Base-by-base conservation (phyloP, 2,113 vertebrate genomes). In the Cyphomyrus discorhynchus region DNA sequence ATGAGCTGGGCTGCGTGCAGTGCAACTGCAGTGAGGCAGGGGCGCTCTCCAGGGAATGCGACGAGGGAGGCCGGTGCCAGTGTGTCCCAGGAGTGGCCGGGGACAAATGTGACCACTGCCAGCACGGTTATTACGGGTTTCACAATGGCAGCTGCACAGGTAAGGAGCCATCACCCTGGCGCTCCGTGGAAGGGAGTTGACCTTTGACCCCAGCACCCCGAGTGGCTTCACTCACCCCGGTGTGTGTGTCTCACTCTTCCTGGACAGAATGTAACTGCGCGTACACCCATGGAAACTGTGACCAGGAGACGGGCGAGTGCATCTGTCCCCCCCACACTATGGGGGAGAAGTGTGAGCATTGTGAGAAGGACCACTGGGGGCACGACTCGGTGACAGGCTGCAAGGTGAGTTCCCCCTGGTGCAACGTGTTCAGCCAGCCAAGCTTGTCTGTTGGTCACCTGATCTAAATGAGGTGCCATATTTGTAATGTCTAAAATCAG, bases 71-170 rank as follows among this genome's bases (percentile, higher is more conserved):
- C 6, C 96, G 89, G 89, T 99, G 98, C 91, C 94, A 58, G 90
- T 99, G 98, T 86, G 82, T 93, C 7, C 92, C 91, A 3, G 97
- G 98, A 2, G 96, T 98, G 62, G 85, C 95, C 1, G 98, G 98
- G 3, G 97, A 99, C 86, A 99, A 99, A 92, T 99, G 98, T 70
- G 98, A 99, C 92, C 96, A 3, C 24, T 99, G 98, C 92, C 93
- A 94, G 13, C 96, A 31, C 0, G 97, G 98, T 90, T 98, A 97
- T 94, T 96, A 96, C 0, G 91, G 93, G 0, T 97, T 95, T 92
- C 93, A 90, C 90, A 93, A 95, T 2, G 94, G 92, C 0, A 95
- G 97, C 90, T 99, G 98, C 91, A 97, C 92, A 93, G 92, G 98
- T 99, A 96, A 94, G 94, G 10, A 17, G 5, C 8, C 15, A n/a